Percentiles rank a stretch among this genome's conserved stretches.
Evolutionary conservation across 53 echinoderm and acorn worm species (phyloP).

Genomic region (Pentamera pediparva): DNA sequence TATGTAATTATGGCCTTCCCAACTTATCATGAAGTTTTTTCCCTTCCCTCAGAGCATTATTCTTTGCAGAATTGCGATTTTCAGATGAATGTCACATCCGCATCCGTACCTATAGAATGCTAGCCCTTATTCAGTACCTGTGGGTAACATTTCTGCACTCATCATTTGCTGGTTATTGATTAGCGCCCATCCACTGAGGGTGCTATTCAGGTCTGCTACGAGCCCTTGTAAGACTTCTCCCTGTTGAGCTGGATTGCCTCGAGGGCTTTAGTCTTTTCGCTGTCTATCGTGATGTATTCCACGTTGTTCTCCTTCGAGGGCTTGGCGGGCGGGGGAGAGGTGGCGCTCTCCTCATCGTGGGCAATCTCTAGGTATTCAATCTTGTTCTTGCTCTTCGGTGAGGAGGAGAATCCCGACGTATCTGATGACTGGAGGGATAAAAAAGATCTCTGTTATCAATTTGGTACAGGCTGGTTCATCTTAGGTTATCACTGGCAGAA

Average conservation of each 20-base stretch:
- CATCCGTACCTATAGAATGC: too few relatives aligned
- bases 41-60: too few relatives aligned
- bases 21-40: too few relatives aligned
- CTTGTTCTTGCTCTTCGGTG: constrained; percentile 22
- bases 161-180: too few relatives aligned
- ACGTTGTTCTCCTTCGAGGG: constrained; percentile 60
- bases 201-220: constrained; percentile 7
- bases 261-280: constrained; percentile 75
- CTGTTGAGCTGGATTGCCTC: constrained; percentile 55
- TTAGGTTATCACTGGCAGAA: background rate
- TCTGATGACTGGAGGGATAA: constrained; percentile 11
- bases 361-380: constrained; percentile 80
- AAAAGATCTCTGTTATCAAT: background rate
- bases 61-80: too few relatives aligned
- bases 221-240: constrained; percentile 56
- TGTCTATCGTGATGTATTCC: constrained; percentile 82
- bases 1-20: too few relatives aligned
- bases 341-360: constrained; percentile 54
- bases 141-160: too few relatives aligned
- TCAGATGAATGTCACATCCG: too few relatives aligned
- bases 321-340: constrained; percentile 36
- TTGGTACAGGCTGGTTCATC: background rate
- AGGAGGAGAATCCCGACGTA: background rate
- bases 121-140: too few relatives aligned
- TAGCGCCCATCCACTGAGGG: too few relatives aligned